Evolutionary conservation across 2,113 vertebrate species (phyloP), one percentile per base, ranked within the genome.

Genomic region (Chascanopsetta lugubris): DNA sequence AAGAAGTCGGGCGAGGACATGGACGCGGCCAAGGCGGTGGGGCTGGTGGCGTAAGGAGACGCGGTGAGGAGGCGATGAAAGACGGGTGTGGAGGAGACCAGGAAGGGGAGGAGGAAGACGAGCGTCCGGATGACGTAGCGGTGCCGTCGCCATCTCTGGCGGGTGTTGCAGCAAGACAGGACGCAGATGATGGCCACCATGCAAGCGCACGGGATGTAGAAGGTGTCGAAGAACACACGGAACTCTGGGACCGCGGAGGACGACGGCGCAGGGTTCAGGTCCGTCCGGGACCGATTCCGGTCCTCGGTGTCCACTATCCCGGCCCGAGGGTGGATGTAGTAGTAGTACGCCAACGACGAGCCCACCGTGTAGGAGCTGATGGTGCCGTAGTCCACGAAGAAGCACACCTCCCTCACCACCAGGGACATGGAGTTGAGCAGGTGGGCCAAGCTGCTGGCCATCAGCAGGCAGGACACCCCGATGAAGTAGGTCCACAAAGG

Each of bases 361-460:
- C 93, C 92, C 0, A 93, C 92, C 0, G 93, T 93, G 79, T 94
- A 94, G 4, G 90, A 80, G 3, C 93, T 93, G 77, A 94, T 93
- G 8, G 91, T 93, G 45, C 93, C 92, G 0, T 94, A 94, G 72
- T 94, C 92, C 55, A 93, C 87, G 8, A 93, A 93, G 67, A 94
- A 94, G 77, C 93, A 94, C 24, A 93, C 88, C 68, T 94, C 93
- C 2, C 93, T 65, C 0, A 93, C 83, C 15, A 91, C 85, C 43
- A 94, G 79, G 1, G 93, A 94, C 93, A 94, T 93, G 0, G 91
- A 92, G 83, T 93, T 94, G 8, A 94, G 88, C 45, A 94, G 89
- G 67, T 94, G 93, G 5, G 93, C 93, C 92, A 92, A 64, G 83
- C 92, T 93, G 87, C 93, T 94, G 0, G 89, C 92, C 80, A 91